phyloP scores from a whole-genome alignment of 2,797 vertebrate genomes.

The Orientallactaga sibirica region DNA sequence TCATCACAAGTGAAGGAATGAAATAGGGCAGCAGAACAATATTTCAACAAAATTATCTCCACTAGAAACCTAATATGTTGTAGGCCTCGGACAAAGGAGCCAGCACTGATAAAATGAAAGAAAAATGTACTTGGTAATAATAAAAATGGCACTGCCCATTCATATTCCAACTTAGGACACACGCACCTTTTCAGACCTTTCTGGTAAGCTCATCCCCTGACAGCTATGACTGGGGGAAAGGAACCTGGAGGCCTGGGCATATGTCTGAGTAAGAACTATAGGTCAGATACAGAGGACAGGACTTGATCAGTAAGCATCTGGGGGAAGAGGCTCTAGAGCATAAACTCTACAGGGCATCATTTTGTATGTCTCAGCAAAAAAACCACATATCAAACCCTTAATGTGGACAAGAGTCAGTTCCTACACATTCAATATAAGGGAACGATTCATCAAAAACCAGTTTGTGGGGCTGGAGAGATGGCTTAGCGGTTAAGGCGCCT shows the following conservation, averaged over 20 bases:
- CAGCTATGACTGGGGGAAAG: background rate
- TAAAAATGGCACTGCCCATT: background rate
- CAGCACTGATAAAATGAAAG: background rate
- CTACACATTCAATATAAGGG: background rate
- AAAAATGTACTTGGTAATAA: background rate
- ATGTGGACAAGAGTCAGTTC: background rate
- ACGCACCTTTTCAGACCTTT: background rate
- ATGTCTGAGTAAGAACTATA: background rate
- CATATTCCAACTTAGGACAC: background rate
- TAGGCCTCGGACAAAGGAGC: conserved; percentile 30
- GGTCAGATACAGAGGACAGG: background rate
- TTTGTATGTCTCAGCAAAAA: background rate
- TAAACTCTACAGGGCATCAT: background rate
- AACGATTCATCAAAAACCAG: background rate
- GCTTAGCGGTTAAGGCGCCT: no score
- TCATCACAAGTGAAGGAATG: background rate
- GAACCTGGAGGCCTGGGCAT: background rate
- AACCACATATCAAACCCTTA: background rate
- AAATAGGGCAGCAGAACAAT: conserved; percentile 4
- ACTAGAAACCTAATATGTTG: background rate
- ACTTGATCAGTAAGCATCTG: background rate
- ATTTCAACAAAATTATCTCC: conserved; percentile 64
- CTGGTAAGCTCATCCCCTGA: background rate
- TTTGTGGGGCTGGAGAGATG: background rate
- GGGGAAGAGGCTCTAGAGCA: background rate